Percentiles rank a stretch among this genome's conserved stretches.
phyloP scores from a whole-genome alignment of 2,888 invertebrate species.

The Metallyticus violacea region DNA sequence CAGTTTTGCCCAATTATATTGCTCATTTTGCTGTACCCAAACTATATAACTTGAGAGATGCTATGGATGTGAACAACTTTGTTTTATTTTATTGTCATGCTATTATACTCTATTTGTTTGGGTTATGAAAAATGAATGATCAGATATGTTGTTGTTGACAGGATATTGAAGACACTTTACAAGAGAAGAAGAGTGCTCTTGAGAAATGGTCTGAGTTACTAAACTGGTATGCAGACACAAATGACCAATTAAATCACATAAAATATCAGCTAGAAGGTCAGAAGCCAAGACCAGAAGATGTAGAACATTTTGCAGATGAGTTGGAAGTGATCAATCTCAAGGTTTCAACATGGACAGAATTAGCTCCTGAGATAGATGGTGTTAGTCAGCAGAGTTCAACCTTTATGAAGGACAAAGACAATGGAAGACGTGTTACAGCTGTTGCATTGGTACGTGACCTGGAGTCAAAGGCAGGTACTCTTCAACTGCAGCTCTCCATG shows the following conservation, averaged over 20 bases:
- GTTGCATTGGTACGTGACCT: constrained; percentile 62
- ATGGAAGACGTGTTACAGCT: constrained; percentile 70
- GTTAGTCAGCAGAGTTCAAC: constrained; percentile 52
- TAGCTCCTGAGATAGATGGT: constrained; percentile 37
- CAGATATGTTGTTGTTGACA: too few relatives aligned
- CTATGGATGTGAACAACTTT: too few relatives aligned
- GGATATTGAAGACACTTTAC: constrained; percentile 68
- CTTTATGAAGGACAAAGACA: constrained; percentile 63
- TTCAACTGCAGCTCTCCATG: constrained; percentile 63
- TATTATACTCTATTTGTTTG: too few relatives aligned
- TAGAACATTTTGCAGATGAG: constrained; percentile 52
- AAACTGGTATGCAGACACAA: constrained; percentile 76
- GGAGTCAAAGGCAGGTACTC: constrained; percentile 64
- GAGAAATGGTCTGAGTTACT: constrained; percentile 82
- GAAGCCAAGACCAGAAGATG: constrained; percentile 66
- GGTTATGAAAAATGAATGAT: too few relatives aligned
- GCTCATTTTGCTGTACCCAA: too few relatives aligned
- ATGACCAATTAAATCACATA: constrained; percentile 73
- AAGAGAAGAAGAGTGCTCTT: constrained; percentile 68
- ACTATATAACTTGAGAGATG: too few relatives aligned
- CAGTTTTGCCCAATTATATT: too few relatives aligned
- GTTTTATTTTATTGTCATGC: too few relatives aligned
- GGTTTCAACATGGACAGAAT: constrained; percentile 35
- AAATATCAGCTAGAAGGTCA: constrained; percentile 77
- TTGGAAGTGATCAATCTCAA: constrained; percentile 40